Conservation (phyloP, 2,797 vertebrate species). For the Ceryle rudis region DNA sequence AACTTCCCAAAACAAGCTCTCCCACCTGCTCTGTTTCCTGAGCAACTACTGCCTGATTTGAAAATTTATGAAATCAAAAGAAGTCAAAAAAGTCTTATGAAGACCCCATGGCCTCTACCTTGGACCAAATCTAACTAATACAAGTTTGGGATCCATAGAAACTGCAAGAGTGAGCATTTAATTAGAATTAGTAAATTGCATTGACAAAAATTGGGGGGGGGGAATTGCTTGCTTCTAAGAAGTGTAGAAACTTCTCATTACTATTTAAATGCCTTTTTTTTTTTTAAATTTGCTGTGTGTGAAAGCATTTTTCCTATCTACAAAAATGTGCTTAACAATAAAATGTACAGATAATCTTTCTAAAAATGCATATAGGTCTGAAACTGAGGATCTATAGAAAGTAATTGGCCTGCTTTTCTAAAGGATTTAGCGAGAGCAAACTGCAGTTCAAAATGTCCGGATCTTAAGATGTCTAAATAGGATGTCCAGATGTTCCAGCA, state of each 20-base stretch:
- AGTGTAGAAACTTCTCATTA: not conserved
- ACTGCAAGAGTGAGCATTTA: not conserved
- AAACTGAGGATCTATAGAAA: not conserved
- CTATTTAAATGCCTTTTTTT: not conserved
- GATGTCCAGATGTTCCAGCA: not conserved
- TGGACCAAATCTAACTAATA: not conserved
- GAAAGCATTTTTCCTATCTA: not conserved
- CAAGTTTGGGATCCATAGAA: not conserved
- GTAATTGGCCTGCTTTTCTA: not conserved
- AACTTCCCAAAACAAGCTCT: not conserved
- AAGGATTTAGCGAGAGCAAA: not conserved
- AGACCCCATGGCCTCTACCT: not conserved
- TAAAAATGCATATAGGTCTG: not conserved
- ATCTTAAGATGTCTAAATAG: not conserved
- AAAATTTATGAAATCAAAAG: not conserved
- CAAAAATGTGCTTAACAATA: not conserved
- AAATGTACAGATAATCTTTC: not conserved
- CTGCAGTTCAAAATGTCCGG: not conserved
- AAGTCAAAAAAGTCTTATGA: not conserved
- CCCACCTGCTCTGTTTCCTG: not conserved
- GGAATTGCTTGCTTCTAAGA: not conserved
- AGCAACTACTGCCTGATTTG: not conserved
- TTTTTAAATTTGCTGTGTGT: not conserved
- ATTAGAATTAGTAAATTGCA: not conserved
- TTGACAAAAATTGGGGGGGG: not conserved